These are phyloP conservation scores for Tiphia femorata DNA, from an alignment of 2,888 invertebrate genomes.

Conservation along the genomic window DNA sequence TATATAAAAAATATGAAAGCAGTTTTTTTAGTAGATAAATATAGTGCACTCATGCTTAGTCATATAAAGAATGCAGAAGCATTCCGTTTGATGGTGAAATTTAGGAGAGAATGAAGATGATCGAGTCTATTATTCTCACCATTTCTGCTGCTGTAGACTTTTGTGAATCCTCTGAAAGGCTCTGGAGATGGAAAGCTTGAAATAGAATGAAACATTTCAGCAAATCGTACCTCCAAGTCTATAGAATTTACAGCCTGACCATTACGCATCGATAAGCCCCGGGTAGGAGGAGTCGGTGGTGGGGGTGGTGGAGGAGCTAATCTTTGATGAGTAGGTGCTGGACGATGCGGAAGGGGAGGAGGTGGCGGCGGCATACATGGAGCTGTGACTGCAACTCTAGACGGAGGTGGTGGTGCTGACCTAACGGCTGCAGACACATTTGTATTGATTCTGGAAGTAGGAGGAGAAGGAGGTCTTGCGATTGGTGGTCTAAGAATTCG, in stretches of 20 bases:
- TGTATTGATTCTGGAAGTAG: constrained; percentile 52
- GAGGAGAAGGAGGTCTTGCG: constrained; percentile 74
- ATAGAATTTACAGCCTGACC: constrained; percentile 59
- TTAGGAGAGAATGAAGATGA: constrained; percentile 1
- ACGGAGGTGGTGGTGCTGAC: constrained; percentile 64
- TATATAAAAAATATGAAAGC: background rate
- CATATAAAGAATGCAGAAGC: constrained; percentile 20
- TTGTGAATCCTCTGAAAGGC: constrained; percentile 76
- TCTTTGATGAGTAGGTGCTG: constrained; percentile 47
- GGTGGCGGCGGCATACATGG: constrained; percentile 65
- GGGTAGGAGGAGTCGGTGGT: constrained; percentile 70
- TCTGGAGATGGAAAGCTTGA: constrained; percentile 79
- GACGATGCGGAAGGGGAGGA: constrained; percentile 62
- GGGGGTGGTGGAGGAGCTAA: constrained; percentile 54
- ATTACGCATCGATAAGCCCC: constrained; percentile 70
- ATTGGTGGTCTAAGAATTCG: constrained; percentile 72
- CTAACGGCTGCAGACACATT: constrained; percentile 38
- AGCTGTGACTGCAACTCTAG: constrained; percentile 56
- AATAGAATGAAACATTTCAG: constrained; percentile 75
- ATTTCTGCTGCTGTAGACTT: constrained; percentile 79
- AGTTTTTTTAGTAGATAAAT: background rate
- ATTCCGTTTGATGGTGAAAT: constrained; percentile 19
- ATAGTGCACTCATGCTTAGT: background rate
- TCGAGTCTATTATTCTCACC: constrained; percentile 63
- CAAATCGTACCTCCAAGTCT: constrained; percentile 80